Conservation (phyloP, 1,140 invertebrate genomes). For the Ceratitis capitata region DNA sequence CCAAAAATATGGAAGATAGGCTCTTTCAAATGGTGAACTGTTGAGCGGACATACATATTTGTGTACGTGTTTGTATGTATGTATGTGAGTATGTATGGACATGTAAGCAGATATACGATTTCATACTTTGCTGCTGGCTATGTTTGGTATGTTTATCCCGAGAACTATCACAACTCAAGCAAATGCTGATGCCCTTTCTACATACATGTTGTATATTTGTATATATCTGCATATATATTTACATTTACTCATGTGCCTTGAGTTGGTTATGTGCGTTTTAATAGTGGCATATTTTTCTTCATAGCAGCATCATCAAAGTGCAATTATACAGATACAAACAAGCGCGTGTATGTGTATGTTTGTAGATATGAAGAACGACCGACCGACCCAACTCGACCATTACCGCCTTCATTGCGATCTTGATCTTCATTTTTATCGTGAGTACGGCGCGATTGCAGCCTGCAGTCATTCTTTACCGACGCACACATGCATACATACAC, state of each 20-base stretch:
- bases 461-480: background rate
- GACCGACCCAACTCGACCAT: background rate
- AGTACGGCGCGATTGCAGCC: background rate
- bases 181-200: background rate
- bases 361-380: background rate
- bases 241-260: no score
- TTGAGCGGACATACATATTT: background rate
- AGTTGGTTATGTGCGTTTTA: background rate
- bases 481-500: background rate
- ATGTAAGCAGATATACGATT: background rate
- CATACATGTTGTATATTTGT: background rate
- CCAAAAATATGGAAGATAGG: background rate
- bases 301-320: conserved; percentile 5
- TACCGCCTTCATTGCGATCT: conserved; percentile 28
- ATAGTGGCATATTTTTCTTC: background rate
- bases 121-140: background rate
- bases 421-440: conserved; percentile 17
- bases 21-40: background rate
- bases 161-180: background rate
- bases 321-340: background rate
- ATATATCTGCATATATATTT: no score
- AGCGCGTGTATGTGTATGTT: background rate
- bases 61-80: background rate
- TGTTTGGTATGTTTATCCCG: background rate
- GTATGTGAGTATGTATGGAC: background rate